Conservation (phyloP, 2,113 vertebrate genomes). For the Pollimyrus isidori region DNA sequence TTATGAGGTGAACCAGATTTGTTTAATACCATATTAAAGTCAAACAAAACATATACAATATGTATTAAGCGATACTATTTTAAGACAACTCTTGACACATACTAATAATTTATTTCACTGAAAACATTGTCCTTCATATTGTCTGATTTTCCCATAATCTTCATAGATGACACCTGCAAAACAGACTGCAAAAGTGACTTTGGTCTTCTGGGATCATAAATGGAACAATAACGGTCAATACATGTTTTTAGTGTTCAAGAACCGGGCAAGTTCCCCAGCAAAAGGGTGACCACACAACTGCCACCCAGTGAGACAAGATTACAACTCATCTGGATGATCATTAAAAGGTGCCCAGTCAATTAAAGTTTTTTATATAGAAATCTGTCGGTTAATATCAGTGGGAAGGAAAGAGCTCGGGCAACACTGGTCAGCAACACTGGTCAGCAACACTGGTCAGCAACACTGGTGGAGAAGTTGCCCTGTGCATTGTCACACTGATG, state of each 20-base stretch:
- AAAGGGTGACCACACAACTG: neutral
- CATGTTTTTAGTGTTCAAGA: neutral
- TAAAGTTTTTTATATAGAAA: neutral
- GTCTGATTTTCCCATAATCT: constrained; percentile 5
- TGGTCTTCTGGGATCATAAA: neutral
- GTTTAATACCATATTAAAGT: neutral
- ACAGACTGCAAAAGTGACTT: neutral
- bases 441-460: neutral
- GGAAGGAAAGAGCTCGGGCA: neutral
- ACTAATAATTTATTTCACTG: neutral
- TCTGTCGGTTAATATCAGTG: neutral
- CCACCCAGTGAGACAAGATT: neutral
- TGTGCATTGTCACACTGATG: neutral
- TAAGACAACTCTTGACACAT: neutral
- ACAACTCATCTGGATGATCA: neutral
- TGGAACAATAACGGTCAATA: neutral
- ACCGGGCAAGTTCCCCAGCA: neutral
- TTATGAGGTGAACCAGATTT: neutral
- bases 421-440: neutral
- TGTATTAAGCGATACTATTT: neutral
- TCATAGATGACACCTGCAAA: constrained; percentile 21
- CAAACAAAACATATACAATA: neutral
- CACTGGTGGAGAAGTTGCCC: neutral
- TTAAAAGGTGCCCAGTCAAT: neutral
- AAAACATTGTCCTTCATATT: constrained; percentile 2